phyloP scores from a whole-genome alignment of 2,797 vertebrate genomes.

The Echiichthys vipera region DNA sequence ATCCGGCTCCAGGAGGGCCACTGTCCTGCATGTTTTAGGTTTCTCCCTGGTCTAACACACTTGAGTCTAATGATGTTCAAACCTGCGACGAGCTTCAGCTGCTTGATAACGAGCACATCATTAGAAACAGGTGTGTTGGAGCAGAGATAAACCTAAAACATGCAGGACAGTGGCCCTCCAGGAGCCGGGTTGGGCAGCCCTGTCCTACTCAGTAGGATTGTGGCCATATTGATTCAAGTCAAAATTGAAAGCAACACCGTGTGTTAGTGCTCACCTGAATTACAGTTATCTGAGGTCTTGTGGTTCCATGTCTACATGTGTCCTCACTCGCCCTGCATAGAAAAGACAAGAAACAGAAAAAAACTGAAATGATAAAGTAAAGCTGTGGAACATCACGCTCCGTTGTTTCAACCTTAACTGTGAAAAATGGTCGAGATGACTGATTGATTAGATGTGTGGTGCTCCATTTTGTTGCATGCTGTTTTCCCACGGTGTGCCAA shows the following conservation, averaged over 20 bases:
- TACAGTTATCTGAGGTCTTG: neutral
- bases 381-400: neutral
- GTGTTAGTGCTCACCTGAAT: constrained; percentile 49
- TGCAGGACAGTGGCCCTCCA: too few species aligned
- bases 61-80: too few species aligned
- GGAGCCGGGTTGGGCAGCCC: too few species aligned
- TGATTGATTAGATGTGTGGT: constrained; percentile 44
- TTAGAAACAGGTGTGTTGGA: too few species aligned
- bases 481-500: constrained; percentile 44
- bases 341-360: constrained; percentile 27
- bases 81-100: too few species aligned
- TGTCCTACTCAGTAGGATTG: neutral
- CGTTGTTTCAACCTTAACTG: constrained; percentile 8
- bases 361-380: constrained; percentile 23
- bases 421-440: constrained; percentile 18
- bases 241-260: neutral
- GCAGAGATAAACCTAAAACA: too few species aligned
- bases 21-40: too few species aligned
- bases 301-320: constrained; percentile 1
- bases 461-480: neutral
- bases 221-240: neutral
- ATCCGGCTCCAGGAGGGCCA: too few species aligned
- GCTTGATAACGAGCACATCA: too few species aligned
- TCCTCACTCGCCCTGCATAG: constrained; percentile 41
- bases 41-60: too few species aligned